phyloP scores from a whole-genome alignment of 2,888 invertebrate species.

The Bimastos eiseni region DNA sequence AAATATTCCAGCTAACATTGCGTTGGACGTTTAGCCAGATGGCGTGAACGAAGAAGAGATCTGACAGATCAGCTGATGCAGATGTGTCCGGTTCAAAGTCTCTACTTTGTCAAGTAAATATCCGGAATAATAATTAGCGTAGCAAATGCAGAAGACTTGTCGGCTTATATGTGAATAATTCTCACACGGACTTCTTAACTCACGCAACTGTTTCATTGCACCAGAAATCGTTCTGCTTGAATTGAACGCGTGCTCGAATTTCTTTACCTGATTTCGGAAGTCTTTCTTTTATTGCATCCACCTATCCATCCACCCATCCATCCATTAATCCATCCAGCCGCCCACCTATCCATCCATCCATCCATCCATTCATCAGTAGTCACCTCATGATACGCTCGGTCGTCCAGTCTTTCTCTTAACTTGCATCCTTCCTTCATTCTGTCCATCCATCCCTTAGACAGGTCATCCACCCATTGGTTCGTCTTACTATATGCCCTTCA shows the following conservation, averaged over 20 bases:
- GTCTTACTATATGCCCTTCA: no score
- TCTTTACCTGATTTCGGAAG: neutral
- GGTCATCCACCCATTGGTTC: no score
- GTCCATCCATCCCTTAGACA: no score
- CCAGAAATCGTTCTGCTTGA: neutral
- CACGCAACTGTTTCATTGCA: neutral
- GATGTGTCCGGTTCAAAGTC: neutral
- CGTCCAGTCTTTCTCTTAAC: no score
- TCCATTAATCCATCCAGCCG: no score
- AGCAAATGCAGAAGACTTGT: neutral
- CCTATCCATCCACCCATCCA: no score
- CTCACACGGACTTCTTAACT: neutral
- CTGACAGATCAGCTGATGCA: neutral
- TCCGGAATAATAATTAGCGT: neutral
- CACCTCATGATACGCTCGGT: no score
- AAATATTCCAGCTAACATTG: neutral
- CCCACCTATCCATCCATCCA: neutral
- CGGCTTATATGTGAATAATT: neutral
- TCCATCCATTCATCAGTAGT: neutral
- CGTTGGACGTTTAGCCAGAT: neutral
- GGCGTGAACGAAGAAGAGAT: neutral
- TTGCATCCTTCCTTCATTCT: no score
- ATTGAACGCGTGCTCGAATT: neutral
- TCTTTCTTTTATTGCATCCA: neutral
- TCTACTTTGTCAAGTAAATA: neutral